These are phyloP conservation scores for Callipepla californica DNA, from an alignment of 2,113 vertebrate genomes.

Conservation along the genomic window DNA sequence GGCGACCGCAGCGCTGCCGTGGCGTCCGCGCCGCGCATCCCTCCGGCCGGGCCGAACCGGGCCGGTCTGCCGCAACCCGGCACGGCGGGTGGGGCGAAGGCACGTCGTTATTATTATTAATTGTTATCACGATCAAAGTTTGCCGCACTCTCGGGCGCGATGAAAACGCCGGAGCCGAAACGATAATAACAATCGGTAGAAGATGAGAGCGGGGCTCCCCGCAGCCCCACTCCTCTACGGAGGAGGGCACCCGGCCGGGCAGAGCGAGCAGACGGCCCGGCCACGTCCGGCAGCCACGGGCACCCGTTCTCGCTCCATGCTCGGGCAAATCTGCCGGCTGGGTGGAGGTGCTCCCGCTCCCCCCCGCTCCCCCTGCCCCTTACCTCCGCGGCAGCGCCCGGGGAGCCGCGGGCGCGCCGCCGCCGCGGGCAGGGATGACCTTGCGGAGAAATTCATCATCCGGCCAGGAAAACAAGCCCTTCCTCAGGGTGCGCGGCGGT, in stretches of 20 bases:
- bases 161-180: background rate
- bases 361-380: background rate
- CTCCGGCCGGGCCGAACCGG: background rate
- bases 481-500: background rate
- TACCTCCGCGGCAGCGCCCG: background rate
- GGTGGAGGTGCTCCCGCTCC: background rate
- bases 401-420: background rate
- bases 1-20: background rate
- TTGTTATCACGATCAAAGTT: background rate
- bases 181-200: background rate
- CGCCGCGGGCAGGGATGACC: constrained; percentile 69
- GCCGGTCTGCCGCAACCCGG: background rate
- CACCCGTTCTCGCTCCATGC: background rate
- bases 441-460: constrained; percentile 75
- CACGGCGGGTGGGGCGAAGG: too few species aligned
- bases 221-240: too few species aligned
- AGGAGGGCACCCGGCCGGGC: too few species aligned
- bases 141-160: background rate
- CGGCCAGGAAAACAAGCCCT: constrained; percentile 4
- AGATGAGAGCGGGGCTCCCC: background rate
- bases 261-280: too few species aligned
- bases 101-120: background rate
- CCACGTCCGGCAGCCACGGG: background rate
- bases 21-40: background rate
- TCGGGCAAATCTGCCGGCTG: background rate